Evolutionary conservation across 2,888 invertebrate species (phyloP).

Genomic region (Mycalesis mineus): DNA sequence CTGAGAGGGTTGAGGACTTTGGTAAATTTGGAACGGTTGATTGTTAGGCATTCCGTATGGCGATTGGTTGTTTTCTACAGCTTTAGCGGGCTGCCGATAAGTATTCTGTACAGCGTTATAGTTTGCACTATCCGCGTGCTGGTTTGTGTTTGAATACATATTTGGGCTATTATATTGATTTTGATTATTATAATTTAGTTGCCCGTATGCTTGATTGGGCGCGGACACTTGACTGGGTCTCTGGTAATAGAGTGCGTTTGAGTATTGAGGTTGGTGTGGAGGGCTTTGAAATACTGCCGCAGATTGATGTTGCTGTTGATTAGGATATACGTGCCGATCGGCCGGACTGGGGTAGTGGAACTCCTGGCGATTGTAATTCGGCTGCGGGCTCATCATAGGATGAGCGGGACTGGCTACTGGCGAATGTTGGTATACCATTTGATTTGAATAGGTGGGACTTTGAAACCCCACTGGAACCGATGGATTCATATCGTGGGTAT

Average conservation of each 20-base stretch:
- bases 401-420: conserved; percentile 51
- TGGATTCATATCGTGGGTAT: conserved; percentile 59
- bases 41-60: conserved; percentile 48
- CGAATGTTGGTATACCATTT: conserved; percentile 53
- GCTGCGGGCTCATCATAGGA: conserved; percentile 68
- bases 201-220: conserved; percentile 51
- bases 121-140: conserved; percentile 48
- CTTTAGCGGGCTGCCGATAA: conserved; percentile 57
- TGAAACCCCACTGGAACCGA: conserved; percentile 63
- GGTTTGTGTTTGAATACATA: conserved; percentile 46
- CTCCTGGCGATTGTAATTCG: conserved; percentile 56
- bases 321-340: conserved; percentile 62
- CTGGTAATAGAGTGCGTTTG: conserved; percentile 64
- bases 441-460: conserved; percentile 65
- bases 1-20: conserved; percentile 60
- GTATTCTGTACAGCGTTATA: conserved; percentile 57
- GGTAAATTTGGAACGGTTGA: conserved; percentile 64
- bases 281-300: conserved; percentile 58
- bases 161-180: conserved; percentile 56
- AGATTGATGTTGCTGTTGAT: conserved; percentile 50
- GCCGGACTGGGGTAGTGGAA: conserved; percentile 59
- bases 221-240: conserved; percentile 49
- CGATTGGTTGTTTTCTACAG: conserved; percentile 44
- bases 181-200: conserved; percentile 55
- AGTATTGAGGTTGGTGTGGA: conserved; percentile 65